Conservation (phyloP, 1,140 invertebrate species). For the Papilio machaon region DNA sequence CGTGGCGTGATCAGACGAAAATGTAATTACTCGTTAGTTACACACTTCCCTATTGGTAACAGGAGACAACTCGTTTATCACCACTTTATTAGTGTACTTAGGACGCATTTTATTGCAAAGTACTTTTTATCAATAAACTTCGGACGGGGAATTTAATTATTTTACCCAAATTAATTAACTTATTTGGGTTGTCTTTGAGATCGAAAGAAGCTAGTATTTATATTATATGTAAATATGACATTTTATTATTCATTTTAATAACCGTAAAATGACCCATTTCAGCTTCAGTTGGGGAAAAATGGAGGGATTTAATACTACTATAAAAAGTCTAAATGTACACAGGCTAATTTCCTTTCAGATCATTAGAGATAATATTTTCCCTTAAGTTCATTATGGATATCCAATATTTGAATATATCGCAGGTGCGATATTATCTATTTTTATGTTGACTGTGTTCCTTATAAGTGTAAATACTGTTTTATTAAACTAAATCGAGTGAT, state of each 20-base stretch:
- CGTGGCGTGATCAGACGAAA: constrained; percentile 7
- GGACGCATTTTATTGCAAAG: constrained; percentile 7
- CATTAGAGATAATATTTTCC: background rate
- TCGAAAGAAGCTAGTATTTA: too few species aligned
- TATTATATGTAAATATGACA: too few species aligned
- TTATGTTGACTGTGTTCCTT: background rate
- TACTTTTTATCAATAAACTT: constrained; percentile 26
- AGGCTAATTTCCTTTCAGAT: background rate
- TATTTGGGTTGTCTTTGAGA: background rate
- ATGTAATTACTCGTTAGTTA: constrained; percentile 10
- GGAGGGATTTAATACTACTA: background rate
- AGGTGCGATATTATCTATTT: background rate
- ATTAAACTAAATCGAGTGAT: too few species aligned
- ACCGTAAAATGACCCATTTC: background rate
- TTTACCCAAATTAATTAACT: constrained; percentile 6
- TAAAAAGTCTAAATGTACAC: background rate
- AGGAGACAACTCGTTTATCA: constrained; percentile 18
- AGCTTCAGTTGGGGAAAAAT: background rate
- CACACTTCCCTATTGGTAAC: constrained; percentile 15
- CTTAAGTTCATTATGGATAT: background rate
- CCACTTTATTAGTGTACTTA: constrained; percentile 25
- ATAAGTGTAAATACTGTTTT: too few species aligned
- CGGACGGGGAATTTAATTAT: background rate
- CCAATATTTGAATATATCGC: background rate
- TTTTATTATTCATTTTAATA: too few species aligned